Percentiles rank a stretch among this genome's conserved stretches.
Evolutionary conservation across 2,888 invertebrate genomes (phyloP).

Genomic region (Eumacrocentrus americanus): DNA sequence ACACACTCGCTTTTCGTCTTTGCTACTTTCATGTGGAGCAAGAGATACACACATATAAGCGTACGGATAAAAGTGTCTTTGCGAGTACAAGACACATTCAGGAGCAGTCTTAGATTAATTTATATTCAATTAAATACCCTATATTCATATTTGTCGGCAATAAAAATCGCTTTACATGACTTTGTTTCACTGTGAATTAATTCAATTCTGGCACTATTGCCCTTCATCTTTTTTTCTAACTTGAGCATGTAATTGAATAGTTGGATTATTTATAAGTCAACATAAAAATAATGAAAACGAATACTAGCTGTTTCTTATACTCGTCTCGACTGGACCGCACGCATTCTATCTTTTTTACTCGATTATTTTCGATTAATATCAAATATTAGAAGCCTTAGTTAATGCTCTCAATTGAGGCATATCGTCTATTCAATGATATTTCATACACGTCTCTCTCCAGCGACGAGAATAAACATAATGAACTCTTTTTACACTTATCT

Average conservation of each 20-base stretch:
- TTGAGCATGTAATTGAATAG: slow-evolving; percentile 6
- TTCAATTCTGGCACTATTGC: not conserved
- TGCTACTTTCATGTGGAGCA: not conserved
- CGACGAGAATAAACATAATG: not conserved
- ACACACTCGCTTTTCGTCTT: slow-evolving; percentile 15
- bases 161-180: not conserved
- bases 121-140: slow-evolving; percentile 10
- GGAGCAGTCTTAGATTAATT: slow-evolving; percentile 40
- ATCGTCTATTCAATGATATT: too few species aligned
- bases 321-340: not conserved
- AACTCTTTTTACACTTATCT: not conserved
- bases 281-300: not conserved
- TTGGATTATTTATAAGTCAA: not conserved
- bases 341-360: too few species aligned
- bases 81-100: slow-evolving; percentile 31
- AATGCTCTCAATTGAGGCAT: too few species aligned
- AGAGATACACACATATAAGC: slow-evolving; percentile 13
- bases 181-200: not conserved
- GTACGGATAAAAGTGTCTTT: slow-evolving; percentile 29
- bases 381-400: not conserved
- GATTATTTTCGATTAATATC: not conserved
- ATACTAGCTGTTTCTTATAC: slow-evolving; percentile 2
- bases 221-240: not conserved
- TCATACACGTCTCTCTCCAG: not conserved
- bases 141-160: not conserved